Conservation (phyloP, 2,113 vertebrate species). For the Grantiella picta region DNA sequence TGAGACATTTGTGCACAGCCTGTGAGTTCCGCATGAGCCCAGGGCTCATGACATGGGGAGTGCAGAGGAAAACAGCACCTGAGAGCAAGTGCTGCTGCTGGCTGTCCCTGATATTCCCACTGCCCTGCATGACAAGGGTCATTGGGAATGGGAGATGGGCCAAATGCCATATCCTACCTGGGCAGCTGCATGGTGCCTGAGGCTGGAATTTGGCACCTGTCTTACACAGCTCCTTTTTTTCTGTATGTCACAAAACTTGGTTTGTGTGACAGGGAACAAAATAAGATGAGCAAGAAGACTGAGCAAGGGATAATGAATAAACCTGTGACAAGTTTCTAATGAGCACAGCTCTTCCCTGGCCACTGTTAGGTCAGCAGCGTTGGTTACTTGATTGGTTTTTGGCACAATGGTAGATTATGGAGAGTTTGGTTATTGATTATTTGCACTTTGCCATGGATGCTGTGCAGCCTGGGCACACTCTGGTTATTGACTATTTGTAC, state of each 20-base stretch:
- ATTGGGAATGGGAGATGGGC: accelerated
- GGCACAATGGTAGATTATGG: neutral
- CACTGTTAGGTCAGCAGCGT: accelerated
- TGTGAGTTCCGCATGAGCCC: neutral
- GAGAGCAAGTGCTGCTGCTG: neutral
- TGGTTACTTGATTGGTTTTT: neutral
- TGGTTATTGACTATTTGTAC: too few species aligned
- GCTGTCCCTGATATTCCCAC: accelerated
- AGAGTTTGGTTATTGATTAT: neutral
- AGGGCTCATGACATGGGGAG: neutral
- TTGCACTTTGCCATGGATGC: too few species aligned
- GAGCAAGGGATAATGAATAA: neutral
- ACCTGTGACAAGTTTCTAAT: neutral
- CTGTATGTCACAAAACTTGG: neutral
- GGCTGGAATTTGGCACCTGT: neutral
- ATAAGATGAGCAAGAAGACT: neutral
- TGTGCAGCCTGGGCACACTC: too few species aligned
- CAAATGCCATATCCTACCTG: neutral
- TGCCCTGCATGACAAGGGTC: neutral
- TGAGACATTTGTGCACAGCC: neutral
- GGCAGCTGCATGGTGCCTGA: neutral
- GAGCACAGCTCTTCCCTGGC: neutral
- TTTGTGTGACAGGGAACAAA: neutral
- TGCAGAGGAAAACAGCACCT: neutral
- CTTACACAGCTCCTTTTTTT: neutral